phyloP scores from a whole-genome alignment of 2,113 vertebrate species.

The Dendrocopos noguchii region DNA sequence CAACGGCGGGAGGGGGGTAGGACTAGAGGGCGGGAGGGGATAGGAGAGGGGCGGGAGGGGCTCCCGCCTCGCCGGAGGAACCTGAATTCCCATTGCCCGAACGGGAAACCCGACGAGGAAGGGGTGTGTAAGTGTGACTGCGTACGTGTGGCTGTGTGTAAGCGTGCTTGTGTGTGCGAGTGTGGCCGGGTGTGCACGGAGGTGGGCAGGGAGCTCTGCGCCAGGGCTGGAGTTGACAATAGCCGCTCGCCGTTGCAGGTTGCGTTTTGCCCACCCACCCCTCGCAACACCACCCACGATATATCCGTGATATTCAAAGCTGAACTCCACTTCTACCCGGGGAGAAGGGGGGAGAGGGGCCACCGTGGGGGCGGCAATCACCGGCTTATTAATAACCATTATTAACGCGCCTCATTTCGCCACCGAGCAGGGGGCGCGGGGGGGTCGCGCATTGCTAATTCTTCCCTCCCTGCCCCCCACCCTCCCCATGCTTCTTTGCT shows the following conservation, averaged over 20 bases:
- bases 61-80: neutral
- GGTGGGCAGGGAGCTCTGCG: neutral
- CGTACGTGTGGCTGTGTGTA: neutral
- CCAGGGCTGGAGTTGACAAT: slow-evolving; percentile 28
- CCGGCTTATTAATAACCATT: neutral
- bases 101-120: neutral
- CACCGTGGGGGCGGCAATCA: neutral
- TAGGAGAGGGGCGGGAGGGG: too few species aligned
- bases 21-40: too few species aligned
- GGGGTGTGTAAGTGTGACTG: neutral
- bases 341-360: neutral
- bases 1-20: neutral
- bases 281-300: neutral
- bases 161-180: neutral
- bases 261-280: neutral
- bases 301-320: neutral
- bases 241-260: neutral
- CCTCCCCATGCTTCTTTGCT: neutral
- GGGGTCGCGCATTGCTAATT: slow-evolving; percentile 52
- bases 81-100: neutral
- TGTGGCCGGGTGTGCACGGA: neutral
- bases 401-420: slow-evolving; percentile 25
- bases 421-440: neutral
- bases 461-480: neutral
- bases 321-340: neutral